These are phyloP conservation scores for Leptodactylus fuscus DNA, from an alignment of 2,113 vertebrate species.

Conservation along the genomic window DNA sequence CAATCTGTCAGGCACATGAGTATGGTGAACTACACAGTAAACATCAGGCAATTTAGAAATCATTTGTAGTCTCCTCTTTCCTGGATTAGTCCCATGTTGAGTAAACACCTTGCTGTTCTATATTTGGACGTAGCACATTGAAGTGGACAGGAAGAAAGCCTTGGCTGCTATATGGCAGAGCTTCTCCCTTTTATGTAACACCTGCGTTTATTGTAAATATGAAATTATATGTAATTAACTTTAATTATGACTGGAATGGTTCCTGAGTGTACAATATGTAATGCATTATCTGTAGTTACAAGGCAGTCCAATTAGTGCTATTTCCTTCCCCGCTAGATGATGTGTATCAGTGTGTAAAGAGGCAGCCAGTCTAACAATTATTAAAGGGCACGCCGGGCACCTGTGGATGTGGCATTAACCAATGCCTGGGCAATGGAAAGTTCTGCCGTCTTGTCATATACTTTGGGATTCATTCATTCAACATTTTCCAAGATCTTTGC, in stretches of 20 bases:
- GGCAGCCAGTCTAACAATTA: not conserved
- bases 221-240: conserved; percentile 57
- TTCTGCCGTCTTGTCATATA: not conserved
- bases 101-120: not conserved
- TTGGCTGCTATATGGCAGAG: not conserved
- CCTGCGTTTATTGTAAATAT: conserved; percentile 45
- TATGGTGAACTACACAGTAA: not conserved
- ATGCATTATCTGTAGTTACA: conserved; percentile 56
- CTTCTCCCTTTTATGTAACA: conserved; percentile 42
- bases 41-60: not conserved
- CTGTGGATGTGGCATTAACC: not conserved
- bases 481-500: not conserved
- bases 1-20: too few relatives aligned
- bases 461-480: not conserved
- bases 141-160: conserved; percentile 24
- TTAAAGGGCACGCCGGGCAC: not conserved
- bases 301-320: conserved; percentile 52
- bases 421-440: not conserved
- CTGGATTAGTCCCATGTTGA: not conserved
- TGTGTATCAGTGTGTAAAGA: conserved; percentile 21
- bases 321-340: conserved; percentile 9
- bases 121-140: not conserved
- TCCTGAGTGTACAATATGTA: conserved; percentile 44
- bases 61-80: not conserved
- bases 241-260: conserved; percentile 50